These are phyloP conservation scores for Clivina fossor DNA, from an alignment of 2,888 invertebrate species.

Conservation along the genomic window DNA sequence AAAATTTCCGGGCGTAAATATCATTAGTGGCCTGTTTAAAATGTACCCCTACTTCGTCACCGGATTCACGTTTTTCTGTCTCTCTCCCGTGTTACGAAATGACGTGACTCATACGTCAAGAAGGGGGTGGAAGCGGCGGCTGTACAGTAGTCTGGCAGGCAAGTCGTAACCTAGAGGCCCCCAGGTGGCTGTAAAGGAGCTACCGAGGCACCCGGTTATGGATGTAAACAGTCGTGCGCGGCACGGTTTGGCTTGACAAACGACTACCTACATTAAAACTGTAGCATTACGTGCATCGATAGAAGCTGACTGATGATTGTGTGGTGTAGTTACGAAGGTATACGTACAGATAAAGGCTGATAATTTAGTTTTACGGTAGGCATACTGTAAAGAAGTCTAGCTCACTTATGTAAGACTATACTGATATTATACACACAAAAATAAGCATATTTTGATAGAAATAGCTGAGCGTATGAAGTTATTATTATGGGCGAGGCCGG, in stretches of 20 bases:
- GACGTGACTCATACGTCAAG: not conserved
- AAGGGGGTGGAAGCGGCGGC: slow-evolving; percentile 1
- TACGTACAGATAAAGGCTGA: too few species aligned
- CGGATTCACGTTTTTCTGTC: not conserved
- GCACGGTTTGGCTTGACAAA: slow-evolving; percentile 20
- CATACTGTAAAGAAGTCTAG: too few species aligned
- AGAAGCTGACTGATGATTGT: too few species aligned
- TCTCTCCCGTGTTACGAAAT: not conserved
- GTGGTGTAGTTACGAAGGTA: too few species aligned
- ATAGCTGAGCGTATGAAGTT: too few species aligned
- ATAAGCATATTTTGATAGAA: too few species aligned
- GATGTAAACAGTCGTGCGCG: slow-evolving; percentile 28
- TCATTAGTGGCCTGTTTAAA: slow-evolving; percentile 24
- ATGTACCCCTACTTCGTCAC: slow-evolving; percentile 7
- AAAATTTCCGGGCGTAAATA: slow-evolving; percentile 21
- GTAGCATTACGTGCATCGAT: too few species aligned
- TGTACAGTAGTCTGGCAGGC: slow-evolving; percentile 13
- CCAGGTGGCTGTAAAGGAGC: slow-evolving; percentile 25
- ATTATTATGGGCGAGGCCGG: too few species aligned
- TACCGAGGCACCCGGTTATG: slow-evolving; percentile 14
- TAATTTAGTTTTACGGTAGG: too few species aligned
- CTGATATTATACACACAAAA: too few species aligned
- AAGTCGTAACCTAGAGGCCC: slow-evolving; percentile 16
- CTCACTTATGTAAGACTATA: too few species aligned
- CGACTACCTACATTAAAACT: slow-evolving; percentile 16